phyloP scores from a whole-genome alignment of 2,113 vertebrate species.

The Pholis gunnellus region DNA sequence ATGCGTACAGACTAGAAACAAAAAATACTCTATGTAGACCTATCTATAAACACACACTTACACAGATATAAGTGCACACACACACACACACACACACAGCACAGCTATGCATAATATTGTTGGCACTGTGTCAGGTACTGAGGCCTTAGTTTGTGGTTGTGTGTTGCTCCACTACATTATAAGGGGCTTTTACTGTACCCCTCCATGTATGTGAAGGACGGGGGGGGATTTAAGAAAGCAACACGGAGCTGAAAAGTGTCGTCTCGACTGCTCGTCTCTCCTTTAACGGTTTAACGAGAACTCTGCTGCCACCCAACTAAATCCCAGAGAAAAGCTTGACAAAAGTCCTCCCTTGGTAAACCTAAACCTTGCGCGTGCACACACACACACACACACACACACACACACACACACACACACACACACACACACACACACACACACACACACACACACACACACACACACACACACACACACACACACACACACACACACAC shows the following conservation, averaged over 20 bases:
- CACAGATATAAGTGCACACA: neutral
- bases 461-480: neutral
- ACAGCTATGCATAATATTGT: neutral
- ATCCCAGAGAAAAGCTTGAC: conserved; percentile 49
- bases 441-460: conserved; percentile 1
- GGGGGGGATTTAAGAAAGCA: neutral
- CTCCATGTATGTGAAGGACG: conserved; percentile 8
- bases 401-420: neutral
- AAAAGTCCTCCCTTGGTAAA: conserved; percentile 57
- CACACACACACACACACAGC: neutral
- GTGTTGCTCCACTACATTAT: conserved; percentile 8
- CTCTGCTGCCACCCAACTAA: conserved; percentile 49
- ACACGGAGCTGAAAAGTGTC: neutral
- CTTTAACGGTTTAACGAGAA: conserved; percentile 37
- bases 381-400: neutral
- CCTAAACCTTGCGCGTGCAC: conserved; percentile 20
- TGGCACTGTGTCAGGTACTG: conserved; percentile 2
- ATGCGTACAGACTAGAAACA: neutral
- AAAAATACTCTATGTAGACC: neutral
- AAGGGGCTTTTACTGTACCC: neutral
- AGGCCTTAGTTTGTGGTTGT: conserved; percentile 6
- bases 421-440: neutral
- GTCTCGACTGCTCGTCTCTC: conserved; percentile 13
- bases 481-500: conserved; percentile 1
- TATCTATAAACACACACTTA: neutral